A percentile compares a stretch with the other conserved stretches of the same genome.
These are phyloP conservation scores for Pangasius larnaudii DNA, from an alignment of 2,797 vertebrate genomes.

Conservation along the genomic window DNA sequence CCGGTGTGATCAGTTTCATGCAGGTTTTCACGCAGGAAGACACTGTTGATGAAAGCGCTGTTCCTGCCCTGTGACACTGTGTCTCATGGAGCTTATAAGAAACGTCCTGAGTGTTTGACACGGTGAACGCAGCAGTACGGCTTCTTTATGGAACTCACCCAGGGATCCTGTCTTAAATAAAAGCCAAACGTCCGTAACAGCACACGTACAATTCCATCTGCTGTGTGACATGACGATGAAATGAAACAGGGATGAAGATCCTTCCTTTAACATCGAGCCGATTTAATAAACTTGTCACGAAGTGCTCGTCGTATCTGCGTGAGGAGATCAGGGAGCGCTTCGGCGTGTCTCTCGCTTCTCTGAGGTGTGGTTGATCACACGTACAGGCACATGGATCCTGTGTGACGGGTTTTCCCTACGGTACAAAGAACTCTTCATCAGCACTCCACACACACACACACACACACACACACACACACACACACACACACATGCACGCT, in stretches of 20 bases:
- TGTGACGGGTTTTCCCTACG: conserved; percentile 14
- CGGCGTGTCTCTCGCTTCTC: not conserved
- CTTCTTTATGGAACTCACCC: not conserved
- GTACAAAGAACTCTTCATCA: conserved; percentile 24
- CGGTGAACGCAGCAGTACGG: not conserved
- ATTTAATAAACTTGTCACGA: conserved; percentile 2
- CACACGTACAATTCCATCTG: not conserved
- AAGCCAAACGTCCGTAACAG: not conserved
- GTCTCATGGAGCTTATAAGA: not conserved
- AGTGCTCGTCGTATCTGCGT: not conserved
- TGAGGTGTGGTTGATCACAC: conserved; percentile 37
- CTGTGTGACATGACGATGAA: not conserved
- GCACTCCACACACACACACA: not conserved
- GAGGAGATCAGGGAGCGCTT: not conserved
- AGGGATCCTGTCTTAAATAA: not conserved
- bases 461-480: conserved; percentile 4
- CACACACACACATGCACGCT: not conserved
- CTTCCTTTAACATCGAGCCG: not conserved
- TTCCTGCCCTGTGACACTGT: not conserved
- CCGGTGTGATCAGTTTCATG: not conserved
- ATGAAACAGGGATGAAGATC: not conserved
- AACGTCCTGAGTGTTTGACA: not conserved
- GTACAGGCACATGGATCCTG: not conserved
- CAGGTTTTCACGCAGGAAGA: not conserved
- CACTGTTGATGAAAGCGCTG: not conserved